phyloP scores from a whole-genome alignment of 1,140 invertebrate species.

The Carposina sasakii region DNA sequence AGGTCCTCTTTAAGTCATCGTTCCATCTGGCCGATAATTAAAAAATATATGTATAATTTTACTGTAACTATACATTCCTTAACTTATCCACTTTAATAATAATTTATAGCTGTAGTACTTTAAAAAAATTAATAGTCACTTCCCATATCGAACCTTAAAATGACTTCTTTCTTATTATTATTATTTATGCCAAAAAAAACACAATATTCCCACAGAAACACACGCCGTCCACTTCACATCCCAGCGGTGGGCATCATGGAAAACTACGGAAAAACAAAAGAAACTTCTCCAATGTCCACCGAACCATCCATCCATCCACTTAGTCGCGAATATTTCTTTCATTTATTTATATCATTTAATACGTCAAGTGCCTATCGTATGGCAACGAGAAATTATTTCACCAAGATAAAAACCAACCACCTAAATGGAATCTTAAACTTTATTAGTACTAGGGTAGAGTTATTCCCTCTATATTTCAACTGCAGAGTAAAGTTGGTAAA shows the following conservation, averaged over 20 bases:
- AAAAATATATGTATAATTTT: too few species aligned
- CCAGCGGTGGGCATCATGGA: constrained; percentile 35
- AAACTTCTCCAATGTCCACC: constrained; percentile 44
- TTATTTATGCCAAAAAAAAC: constrained; percentile 20
- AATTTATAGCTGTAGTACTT: too few species aligned
- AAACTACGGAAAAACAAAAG: constrained; percentile 40
- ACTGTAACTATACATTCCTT: too few species aligned
- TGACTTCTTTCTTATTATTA: too few species aligned
- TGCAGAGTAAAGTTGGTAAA: constrained; percentile 14
- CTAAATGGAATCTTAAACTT: constrained; percentile 10
- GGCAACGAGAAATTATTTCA: constrained; percentile 27
- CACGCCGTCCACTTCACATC: constrained; percentile 23
- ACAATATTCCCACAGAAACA: constrained; percentile 59
- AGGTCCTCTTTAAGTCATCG: too few species aligned
- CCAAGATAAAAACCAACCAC: constrained; percentile 14
- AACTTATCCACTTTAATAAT: too few species aligned
- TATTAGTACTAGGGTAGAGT: constrained; percentile 17
- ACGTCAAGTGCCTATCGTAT: constrained; percentile 56
- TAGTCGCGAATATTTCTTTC: constrained; percentile 56
- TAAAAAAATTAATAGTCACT: too few species aligned
- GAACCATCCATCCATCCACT: constrained; percentile 45
- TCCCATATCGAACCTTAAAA: too few species aligned
- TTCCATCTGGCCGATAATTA: too few species aligned
- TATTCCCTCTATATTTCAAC: constrained; percentile 8
- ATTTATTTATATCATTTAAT: constrained; percentile 54